Conservation (phyloP, 2,888 invertebrate genomes). For the Spisula solida region DNA sequence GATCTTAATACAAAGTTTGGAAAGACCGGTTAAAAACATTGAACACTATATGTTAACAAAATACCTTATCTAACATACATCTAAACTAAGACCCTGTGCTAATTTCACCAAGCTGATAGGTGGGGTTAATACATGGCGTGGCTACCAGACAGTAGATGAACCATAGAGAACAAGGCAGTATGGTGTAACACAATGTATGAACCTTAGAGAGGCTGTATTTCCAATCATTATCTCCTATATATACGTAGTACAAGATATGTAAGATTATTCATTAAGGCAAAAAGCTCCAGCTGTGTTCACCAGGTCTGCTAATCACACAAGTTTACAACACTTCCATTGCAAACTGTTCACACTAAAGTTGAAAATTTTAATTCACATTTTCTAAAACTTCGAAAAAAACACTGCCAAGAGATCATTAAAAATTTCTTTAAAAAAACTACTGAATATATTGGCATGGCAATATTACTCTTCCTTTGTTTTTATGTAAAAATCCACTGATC, state of each 20-base stretch:
- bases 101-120: not conserved
- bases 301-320: not conserved
- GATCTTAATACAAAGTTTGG: too few relatives aligned
- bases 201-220: not conserved
- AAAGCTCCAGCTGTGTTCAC: not conserved
- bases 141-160: not conserved
- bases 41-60: too few relatives aligned
- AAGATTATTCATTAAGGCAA: not conserved
- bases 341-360: not conserved
- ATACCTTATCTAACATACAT: too few relatives aligned
- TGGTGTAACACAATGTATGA: slow-evolving; percentile 8
- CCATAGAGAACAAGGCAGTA: slow-evolving; percentile 22
- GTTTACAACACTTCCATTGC: not conserved
- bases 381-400: not conserved
- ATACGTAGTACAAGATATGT: slow-evolving; percentile 18
- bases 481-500: not conserved
- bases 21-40: too few relatives aligned
- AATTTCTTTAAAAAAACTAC: not conserved
- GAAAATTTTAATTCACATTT: not conserved
- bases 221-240: not conserved
- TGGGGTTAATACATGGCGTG: not conserved
- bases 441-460: not conserved
- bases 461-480: not conserved
- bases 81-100: too few relatives aligned
- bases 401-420: slow-evolving; percentile 4